Conservation (phyloP, 2,888 invertebrate genomes). For the Sarcophaga variegata region DNA sequence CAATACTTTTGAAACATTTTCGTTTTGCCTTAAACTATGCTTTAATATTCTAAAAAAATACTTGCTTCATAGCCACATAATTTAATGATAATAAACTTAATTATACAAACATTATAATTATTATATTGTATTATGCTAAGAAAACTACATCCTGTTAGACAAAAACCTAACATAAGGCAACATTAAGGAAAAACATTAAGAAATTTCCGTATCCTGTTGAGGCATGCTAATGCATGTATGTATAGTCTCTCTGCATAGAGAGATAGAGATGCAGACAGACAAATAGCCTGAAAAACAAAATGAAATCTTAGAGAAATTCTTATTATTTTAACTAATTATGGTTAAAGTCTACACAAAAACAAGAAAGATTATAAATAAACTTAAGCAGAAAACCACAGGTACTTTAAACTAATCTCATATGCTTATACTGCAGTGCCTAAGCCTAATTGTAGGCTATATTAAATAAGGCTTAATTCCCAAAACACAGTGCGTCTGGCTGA, state of each 20-base stretch:
- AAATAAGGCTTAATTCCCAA: neutral
- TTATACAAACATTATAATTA: neutral
- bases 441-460: neutral
- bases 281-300: neutral
- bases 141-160: neutral
- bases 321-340: slow-evolving; percentile 53
- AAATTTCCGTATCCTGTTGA: too few species aligned
- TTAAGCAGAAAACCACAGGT: neutral
- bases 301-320: slow-evolving; percentile 29
- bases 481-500: neutral
- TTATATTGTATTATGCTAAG: neutral
- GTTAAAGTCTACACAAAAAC: slow-evolving; percentile 31
- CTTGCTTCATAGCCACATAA: neutral
- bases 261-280: neutral
- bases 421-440: neutral
- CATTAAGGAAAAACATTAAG: too few species aligned
- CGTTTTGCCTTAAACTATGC: too few species aligned
- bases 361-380: neutral
- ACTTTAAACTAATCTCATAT: neutral
- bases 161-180: neutral
- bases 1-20: too few species aligned
- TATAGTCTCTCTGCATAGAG: neutral
- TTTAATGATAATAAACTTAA: neutral
- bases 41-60: too few species aligned
- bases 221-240: too few species aligned